phyloP scores from a whole-genome alignment of 2,113 vertebrate species.

The Thalassarche chlororhynchos region DNA sequence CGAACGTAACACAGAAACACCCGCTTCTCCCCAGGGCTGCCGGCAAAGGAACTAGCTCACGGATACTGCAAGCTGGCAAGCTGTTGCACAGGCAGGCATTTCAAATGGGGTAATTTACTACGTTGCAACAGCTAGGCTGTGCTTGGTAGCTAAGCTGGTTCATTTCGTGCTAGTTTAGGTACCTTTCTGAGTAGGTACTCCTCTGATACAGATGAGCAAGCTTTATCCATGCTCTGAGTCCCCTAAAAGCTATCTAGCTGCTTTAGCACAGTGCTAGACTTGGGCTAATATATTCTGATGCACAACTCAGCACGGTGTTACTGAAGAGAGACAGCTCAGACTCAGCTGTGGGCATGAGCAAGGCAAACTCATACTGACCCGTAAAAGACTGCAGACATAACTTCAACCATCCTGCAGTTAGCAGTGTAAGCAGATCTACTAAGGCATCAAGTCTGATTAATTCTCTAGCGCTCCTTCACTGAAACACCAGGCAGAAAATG shows the following conservation, averaged over 20 bases:
- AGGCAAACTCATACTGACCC: neutral
- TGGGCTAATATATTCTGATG: neutral
- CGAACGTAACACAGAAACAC: accelerated
- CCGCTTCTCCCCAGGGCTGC: neutral
- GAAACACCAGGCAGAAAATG: neutral
- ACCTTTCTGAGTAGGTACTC: neutral
- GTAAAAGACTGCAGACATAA: neutral
- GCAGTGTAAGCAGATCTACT: neutral
- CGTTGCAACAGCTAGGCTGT: neutral
- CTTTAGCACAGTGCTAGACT: neutral
- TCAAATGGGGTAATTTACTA: neutral
- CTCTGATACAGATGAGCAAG: neutral
- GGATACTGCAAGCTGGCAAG: neutral
- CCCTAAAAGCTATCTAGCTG: neutral
- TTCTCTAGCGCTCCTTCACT: neutral
- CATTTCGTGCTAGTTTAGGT: neutral
- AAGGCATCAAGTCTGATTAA: neutral
- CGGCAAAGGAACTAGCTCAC: accelerated
- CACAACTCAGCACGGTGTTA: neutral
- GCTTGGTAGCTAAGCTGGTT: neutral
- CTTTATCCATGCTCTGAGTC: neutral
- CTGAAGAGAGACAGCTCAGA: neutral
- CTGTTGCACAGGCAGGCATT: accelerated
- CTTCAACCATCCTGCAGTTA: neutral
- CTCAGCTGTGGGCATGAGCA: neutral